Conservation (phyloP, 2,797 vertebrate genomes). For the Lateolabrax maculatus region DNA sequence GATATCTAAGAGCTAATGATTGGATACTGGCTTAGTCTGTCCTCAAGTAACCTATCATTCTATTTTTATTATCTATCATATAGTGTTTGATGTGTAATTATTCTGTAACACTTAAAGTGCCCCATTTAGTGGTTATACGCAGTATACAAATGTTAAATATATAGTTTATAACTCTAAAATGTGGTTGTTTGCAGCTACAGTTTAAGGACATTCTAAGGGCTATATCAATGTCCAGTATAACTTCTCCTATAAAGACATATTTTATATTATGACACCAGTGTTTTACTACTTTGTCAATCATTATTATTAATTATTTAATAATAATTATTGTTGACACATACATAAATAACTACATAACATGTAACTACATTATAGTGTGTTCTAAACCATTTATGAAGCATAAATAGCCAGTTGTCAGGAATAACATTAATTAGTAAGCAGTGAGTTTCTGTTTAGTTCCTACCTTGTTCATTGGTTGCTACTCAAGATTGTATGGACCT, state of each 20-base stretch:
- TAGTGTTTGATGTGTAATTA: background rate
- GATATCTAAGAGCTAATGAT: background rate
- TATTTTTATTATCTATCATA: background rate
- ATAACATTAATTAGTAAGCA: background rate
- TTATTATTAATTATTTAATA: no score
- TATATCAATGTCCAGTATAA: background rate
- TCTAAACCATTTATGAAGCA: background rate
- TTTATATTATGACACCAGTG: background rate
- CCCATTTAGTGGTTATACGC: background rate
- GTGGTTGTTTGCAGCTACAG: background rate
- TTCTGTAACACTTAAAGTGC: no score
- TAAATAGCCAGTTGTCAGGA: background rate
- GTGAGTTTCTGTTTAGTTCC: background rate
- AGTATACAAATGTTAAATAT: no score
- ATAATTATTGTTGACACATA: background rate
- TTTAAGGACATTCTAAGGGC: background rate
- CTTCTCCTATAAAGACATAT: background rate
- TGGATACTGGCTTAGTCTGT: background rate
- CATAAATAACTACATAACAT: background rate
- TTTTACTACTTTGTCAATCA: background rate
- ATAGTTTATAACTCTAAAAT: background rate
- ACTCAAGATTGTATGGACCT: background rate
- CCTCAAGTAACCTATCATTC: background rate
- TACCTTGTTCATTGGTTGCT: background rate
- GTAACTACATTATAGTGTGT: background rate